These are phyloP conservation scores for Orycteropus afer DNA, from an alignment of 2,113 vertebrate species.

Conservation along the genomic window DNA sequence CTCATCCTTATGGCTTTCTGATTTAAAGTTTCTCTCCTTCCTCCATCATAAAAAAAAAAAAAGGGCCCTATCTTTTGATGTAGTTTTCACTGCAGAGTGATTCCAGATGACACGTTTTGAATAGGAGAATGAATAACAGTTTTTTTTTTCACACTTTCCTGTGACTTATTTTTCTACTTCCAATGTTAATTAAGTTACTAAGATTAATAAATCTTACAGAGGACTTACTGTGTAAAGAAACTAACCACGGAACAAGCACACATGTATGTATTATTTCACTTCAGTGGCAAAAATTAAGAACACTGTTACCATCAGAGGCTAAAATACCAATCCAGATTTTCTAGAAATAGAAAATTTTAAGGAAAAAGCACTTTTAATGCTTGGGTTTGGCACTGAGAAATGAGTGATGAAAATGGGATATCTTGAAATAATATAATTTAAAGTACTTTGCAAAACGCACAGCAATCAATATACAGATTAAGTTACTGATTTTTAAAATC, in stretches of 20 bases:
- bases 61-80: constrained; percentile 1
- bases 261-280: not conserved
- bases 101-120: constrained; percentile 71
- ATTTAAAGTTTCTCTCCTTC: constrained; percentile 27
- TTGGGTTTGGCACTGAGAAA: constrained; percentile 26
- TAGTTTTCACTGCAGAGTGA: constrained; percentile 69
- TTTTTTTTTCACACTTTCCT: constrained; percentile 42
- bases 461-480: not conserved
- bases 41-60: not conserved
- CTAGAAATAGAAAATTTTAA: constrained; percentile 30
- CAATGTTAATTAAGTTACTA: constrained; percentile 58
- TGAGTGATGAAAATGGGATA: not conserved
- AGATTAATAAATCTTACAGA: constrained; percentile 10
- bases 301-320: constrained; percentile 20
- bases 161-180: constrained; percentile 62
- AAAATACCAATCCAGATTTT: constrained; percentile 39
- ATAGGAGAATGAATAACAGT: constrained; percentile 2
- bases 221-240: constrained; percentile 30
- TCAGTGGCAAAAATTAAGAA: not conserved
- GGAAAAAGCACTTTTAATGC: constrained; percentile 40
- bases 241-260: not conserved
- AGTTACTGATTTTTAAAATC: constrained; percentile 38
- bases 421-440: constrained; percentile 13
- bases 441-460: constrained; percentile 36
- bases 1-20: constrained; percentile 31